These are phyloP conservation scores for Pterocles gutturalis DNA, from an alignment of 2,113 vertebrate species.

Conservation along the genomic window DNA sequence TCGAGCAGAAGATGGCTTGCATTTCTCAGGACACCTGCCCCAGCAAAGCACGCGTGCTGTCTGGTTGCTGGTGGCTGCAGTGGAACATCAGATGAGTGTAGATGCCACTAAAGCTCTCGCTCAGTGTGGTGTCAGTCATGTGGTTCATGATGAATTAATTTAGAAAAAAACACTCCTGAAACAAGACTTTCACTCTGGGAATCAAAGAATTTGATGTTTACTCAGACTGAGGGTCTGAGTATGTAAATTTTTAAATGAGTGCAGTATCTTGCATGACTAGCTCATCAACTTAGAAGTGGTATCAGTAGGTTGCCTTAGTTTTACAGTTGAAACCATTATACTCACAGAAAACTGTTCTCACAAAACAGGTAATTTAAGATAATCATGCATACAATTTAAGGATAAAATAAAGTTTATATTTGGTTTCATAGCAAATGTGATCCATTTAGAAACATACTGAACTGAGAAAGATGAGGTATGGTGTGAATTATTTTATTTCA, in stretches of 20 bases:
- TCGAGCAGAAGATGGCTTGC: background rate
- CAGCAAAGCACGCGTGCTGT: background rate
- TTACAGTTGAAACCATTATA: background rate
- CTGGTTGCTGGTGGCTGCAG: background rate
- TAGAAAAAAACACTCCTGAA: background rate
- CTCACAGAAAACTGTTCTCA: background rate
- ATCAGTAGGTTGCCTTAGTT: background rate
- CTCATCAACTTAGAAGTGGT: background rate
- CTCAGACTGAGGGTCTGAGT: background rate
- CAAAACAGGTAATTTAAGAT: background rate
- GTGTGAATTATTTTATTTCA: background rate
- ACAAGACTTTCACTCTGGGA: background rate
- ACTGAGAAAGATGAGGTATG: background rate
- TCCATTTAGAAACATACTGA: background rate
- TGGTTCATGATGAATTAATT: background rate
- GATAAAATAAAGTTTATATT: background rate
- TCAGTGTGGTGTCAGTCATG: background rate
- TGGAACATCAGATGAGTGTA: background rate
- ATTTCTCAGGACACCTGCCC: background rate
- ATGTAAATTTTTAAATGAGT: background rate
- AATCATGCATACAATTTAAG: background rate
- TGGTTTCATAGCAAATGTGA: background rate
- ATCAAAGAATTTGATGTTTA: conserved; percentile 22
- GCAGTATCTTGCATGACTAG: background rate
- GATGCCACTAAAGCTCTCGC: background rate